Base-by-base conservation (phyloP, 2,113 vertebrate genomes). In the Passer montanus region DNA sequence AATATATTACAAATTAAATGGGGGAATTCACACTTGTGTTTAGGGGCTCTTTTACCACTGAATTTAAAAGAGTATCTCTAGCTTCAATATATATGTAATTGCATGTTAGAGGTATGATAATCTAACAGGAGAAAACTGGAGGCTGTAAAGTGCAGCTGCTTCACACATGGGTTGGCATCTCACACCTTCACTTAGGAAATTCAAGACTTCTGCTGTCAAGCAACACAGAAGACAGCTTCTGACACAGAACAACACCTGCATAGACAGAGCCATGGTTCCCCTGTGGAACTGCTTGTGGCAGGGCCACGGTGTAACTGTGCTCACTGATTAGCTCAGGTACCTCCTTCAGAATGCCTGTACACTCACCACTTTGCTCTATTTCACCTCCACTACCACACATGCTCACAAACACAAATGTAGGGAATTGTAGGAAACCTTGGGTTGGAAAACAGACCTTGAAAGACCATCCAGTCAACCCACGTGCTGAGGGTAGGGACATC, bases 1-100 rank as follows among this genome's bases (percentile, higher is more conserved):
- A 97, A 95, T 87, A 87, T 91, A 96, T 86, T 96, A 94, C 84
- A 96, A 91, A 95, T 97, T 94, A 97, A 97, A 93, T 23, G 92
- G 91, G 46, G 79, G 72, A 95, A 92, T 79, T 88, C 80, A 74
- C 23, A 56, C 58, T 96, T 93, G 74, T 22, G 27, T 35, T 60
- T 69, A 56, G 37, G 50, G 8, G 0, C 16, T 84, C 52, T 84
- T 95, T 92, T 87, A 76, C 47, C 72, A 80, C 44, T 64, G 62
- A 84, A 92, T 84, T 84, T 89, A 64, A 76, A 84, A 82, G 80
- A 89, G 24, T 79, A 91, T 79, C 73, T 96, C 60, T 82, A 66
- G 46, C 70, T 79, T 84, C 79, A 95, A 67, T 83, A 69, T 69
- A 93, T 60, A 94, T 20, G 68, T 94, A 96, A 95, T 52, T 83